Conservation (phyloP, 2,113 vertebrate species). For the Benitochromis conjunctus region DNA sequence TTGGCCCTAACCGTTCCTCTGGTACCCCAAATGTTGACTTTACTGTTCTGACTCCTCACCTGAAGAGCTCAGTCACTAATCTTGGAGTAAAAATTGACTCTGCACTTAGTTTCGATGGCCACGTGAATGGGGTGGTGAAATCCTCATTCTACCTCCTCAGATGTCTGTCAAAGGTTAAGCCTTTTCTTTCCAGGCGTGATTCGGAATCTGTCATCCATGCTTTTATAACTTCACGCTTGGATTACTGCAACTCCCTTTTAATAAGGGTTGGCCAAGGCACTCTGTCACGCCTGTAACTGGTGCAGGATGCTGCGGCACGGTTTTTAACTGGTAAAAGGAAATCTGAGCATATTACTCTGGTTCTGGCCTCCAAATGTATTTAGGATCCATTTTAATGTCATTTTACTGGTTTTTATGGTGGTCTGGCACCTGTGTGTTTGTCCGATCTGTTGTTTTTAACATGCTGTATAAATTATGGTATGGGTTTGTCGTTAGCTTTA, state of each 20-base stretch:
- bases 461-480: no score
- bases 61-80: no score
- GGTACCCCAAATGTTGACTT: no score
- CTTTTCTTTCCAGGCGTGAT: no score
- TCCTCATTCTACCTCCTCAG: no score
- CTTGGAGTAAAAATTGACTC: no score
- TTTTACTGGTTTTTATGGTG: neutral
- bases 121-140: no score
- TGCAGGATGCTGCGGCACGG: neutral
- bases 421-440: neutral
- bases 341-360: neutral
- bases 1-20: no score
- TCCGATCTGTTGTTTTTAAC: neutral
- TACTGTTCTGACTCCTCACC: no score
- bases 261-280: neutral
- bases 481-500: neutral
- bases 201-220: no score
- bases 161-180: no score
- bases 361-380: neutral
- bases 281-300: neutral
- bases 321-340: neutral
- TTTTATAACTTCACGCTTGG: neutral
- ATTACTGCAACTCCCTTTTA: neutral
- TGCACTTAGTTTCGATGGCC: no score
- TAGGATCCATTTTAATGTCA: neutral